Percentiles rank a stretch among this genome's conserved stretches.
Evolutionary conservation across 2,888 invertebrate genomes (phyloP).

Genomic region (Lepidochrysops patricia): DNA sequence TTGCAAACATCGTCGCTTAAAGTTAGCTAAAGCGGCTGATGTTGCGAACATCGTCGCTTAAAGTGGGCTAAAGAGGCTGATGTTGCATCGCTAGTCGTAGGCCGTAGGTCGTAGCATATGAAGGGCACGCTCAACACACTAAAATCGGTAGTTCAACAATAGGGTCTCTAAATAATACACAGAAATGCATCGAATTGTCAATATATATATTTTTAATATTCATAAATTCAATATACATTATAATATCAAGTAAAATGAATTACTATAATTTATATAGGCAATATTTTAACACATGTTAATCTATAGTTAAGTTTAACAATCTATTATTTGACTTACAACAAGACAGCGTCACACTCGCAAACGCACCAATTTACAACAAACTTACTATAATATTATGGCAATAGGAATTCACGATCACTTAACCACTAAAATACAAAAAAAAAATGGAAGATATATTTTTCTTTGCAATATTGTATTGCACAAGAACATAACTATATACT

Average conservation of each 20-base stretch:
- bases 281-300: conserved; percentile 74
- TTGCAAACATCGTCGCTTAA: too few relatives aligned
- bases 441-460: conserved; percentile 47
- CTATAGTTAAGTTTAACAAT: conserved; percentile 73
- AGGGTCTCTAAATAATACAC: conserved; percentile 21
- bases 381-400: conserved; percentile 48
- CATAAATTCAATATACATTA: conserved; percentile 75
- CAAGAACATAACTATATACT: conserved; percentile 42
- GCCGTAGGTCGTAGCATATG: too few relatives aligned
- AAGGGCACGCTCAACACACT: not conserved
- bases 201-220: conserved; percentile 74
- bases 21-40: too few relatives aligned
- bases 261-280: conserved; percentile 74
- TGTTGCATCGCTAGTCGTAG: not conserved
- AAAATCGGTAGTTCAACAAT: too few relatives aligned
- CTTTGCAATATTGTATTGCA: conserved; percentile 52
- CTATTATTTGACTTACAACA: conserved; percentile 61
- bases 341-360: conserved; percentile 31
- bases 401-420: conserved; percentile 68
- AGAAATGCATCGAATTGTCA: conserved; percentile 61
- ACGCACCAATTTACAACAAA: conserved; percentile 43
- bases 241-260: conserved; percentile 74
- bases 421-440: conserved; percentile 33
- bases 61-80: not conserved
- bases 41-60: too few relatives aligned